Evolutionary conservation across 2,113 vertebrate genomes (phyloP).

Genomic region (Sinocyclocheilus rhinocerous): DNA sequence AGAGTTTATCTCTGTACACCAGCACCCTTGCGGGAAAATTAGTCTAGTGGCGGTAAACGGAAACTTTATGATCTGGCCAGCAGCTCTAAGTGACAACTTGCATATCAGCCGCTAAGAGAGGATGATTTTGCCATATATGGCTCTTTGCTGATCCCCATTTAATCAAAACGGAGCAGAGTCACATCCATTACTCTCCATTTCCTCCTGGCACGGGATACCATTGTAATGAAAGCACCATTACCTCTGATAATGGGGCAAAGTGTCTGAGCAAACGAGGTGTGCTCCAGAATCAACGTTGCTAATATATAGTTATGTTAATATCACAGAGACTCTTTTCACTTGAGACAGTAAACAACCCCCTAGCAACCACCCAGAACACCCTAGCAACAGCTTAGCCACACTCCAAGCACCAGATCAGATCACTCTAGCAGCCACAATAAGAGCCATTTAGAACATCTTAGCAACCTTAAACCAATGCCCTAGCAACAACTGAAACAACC

Average conservation of each 20-base stretch:
- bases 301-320: no score
- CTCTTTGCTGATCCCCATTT: slow-evolving; percentile 12
- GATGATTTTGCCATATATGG: slow-evolving; percentile 20
- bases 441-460: no score
- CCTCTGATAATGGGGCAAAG: slow-evolving; percentile 34
- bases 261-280: slow-evolving; percentile 7
- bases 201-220: slow-evolving; percentile 44
- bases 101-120: slow-evolving; percentile 18
- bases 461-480: no score
- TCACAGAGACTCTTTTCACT: no score
- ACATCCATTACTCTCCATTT: slow-evolving; percentile 45
- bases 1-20: not conserved
- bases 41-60: not conserved
- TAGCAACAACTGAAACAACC: not conserved
- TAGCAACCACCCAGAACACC: no score
- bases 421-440: no score
- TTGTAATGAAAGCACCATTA: slow-evolving; percentile 57
- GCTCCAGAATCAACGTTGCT: not conserved
- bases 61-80: not conserved
- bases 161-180: slow-evolving; percentile 12
- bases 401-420: no score
- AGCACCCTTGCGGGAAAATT: not conserved
- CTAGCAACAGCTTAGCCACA: no score
- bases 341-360: no score
- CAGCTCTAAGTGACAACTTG: slow-evolving; percentile 1